phyloP scores from a whole-genome alignment of 2,888 invertebrate genomes.

The Chrysopilus asiliformis region DNA sequence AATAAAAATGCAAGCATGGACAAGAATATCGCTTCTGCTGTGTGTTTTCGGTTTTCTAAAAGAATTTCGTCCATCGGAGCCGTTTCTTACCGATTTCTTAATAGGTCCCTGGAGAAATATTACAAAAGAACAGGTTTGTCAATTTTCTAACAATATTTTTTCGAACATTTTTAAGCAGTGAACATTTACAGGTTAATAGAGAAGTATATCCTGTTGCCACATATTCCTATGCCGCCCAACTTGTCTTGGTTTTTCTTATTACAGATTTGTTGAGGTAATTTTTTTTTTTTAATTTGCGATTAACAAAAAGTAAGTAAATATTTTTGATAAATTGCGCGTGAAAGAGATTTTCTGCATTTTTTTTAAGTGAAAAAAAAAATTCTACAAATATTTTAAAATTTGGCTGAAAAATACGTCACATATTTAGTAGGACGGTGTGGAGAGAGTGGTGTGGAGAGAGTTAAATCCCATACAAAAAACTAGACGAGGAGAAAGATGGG shows the following conservation, averaged over 20 bases:
- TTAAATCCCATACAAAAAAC: too few relatives aligned
- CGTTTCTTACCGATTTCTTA: constrained; percentile 68
- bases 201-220: constrained; percentile 78
- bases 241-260: constrained; percentile 65
- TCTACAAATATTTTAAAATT: too few relatives aligned
- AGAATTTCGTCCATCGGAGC: constrained; percentile 77
- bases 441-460: too few relatives aligned
- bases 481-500: too few relatives aligned
- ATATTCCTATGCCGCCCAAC: constrained; percentile 66
- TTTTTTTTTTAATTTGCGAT: neutral
- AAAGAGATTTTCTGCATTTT: too few relatives aligned
- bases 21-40: constrained; percentile 53
- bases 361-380: too few relatives aligned
- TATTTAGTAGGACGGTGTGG: too few relatives aligned
- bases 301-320: too few relatives aligned
- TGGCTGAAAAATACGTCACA: too few relatives aligned
- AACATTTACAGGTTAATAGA: constrained; percentile 61
- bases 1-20: constrained; percentile 58
- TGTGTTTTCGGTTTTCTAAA: constrained; percentile 71
- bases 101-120: constrained; percentile 64
- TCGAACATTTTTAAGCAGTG: too few relatives aligned
- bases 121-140: constrained; percentile 48
- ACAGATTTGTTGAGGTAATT: constrained; percentile 54
- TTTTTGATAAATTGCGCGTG: too few relatives aligned
- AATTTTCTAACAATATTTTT: too few relatives aligned